phyloP scores from a whole-genome alignment of 2,888 invertebrate genomes.

The Abrostola triplasia region DNA sequence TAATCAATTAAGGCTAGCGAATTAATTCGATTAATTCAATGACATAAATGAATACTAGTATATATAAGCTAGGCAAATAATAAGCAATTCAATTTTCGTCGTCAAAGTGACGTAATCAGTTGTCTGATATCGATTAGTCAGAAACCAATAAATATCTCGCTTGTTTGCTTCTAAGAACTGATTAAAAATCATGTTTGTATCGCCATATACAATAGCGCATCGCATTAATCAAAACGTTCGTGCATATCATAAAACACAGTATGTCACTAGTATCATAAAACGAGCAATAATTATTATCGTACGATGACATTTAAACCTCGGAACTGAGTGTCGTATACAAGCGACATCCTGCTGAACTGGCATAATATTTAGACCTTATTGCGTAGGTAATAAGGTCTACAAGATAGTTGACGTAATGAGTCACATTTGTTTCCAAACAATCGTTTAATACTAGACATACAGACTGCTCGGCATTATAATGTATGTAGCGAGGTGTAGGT shows the following conservation, averaged over 20 bases:
- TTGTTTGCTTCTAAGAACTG: constrained; percentile 17
- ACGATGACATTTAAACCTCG: constrained; percentile 61
- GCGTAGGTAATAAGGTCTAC: neutral
- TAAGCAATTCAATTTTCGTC: constrained; percentile 2
- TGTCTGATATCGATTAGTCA: constrained; percentile 14
- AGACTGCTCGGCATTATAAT: constrained; percentile 33
- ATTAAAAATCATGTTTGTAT: constrained; percentile 17
- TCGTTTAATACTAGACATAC: constrained; percentile 49
- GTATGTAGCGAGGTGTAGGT: constrained; percentile 11
- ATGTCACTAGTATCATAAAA: constrained; percentile 51
- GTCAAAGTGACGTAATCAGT: neutral
- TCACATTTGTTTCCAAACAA: constrained; percentile 55
- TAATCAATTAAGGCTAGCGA: neutral
- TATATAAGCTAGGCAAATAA: constrained; percentile 13
- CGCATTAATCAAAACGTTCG: constrained; percentile 33
- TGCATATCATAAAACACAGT: constrained; percentile 42
- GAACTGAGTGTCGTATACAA: constrained; percentile 36
- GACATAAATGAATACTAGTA: neutral
- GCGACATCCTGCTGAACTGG: constrained; percentile 49
- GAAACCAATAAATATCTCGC: constrained; percentile 3
- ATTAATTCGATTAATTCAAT: neutral
- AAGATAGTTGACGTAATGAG: constrained; percentile 35
- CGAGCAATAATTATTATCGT: constrained; percentile 58
- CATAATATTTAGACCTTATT: constrained; percentile 25
- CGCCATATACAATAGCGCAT: constrained; percentile 23